A percentile compares a stretch with the other conserved stretches of the same genome.
Evolutionary conservation across 2,888 invertebrate genomes (phyloP).

Genomic region (Stenolophus ochropezus): DNA sequence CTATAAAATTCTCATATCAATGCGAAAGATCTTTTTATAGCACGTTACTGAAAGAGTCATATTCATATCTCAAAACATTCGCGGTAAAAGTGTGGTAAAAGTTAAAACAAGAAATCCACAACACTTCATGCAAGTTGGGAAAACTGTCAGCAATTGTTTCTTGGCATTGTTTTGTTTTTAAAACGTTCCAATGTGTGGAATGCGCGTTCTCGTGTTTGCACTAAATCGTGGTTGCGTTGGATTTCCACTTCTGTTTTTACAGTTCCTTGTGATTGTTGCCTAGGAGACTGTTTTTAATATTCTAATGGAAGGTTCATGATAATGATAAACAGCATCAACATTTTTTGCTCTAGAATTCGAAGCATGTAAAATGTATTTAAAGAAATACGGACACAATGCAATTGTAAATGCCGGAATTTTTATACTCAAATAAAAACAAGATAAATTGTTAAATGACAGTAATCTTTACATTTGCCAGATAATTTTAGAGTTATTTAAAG

Average conservation of each 20-base stretch:
- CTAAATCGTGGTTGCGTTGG: slow-evolving; percentile 15
- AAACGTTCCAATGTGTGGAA: background rate
- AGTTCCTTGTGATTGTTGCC: background rate
- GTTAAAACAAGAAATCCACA: slow-evolving; percentile 28
- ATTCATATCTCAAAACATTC: background rate
- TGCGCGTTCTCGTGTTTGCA: slow-evolving; percentile 2
- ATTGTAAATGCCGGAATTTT: too few relatives aligned
- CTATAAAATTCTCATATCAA: background rate
- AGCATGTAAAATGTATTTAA: background rate
- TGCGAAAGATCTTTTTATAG: background rate
- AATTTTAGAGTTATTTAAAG: too few relatives aligned
- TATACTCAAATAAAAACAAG: too few relatives aligned
- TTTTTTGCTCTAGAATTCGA: background rate
- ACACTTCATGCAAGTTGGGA: slow-evolving; percentile 13
- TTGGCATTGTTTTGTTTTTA: slow-evolving; percentile 17
- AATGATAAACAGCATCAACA: background rate
- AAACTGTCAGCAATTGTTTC: slow-evolving; percentile 41
- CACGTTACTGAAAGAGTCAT: background rate
- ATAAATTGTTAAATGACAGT: too few relatives aligned
- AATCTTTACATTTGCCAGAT: too few relatives aligned
- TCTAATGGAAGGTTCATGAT: slow-evolving; percentile 1
- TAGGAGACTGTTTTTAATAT: slow-evolving; percentile 29
- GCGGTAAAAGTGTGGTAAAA: slow-evolving; percentile 21
- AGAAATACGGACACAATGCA: too few relatives aligned
- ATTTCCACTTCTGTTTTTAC: slow-evolving; percentile 13